phyloP scores from a whole-genome alignment of 2,797 vertebrate species.

The Falco biarmicus region DNA sequence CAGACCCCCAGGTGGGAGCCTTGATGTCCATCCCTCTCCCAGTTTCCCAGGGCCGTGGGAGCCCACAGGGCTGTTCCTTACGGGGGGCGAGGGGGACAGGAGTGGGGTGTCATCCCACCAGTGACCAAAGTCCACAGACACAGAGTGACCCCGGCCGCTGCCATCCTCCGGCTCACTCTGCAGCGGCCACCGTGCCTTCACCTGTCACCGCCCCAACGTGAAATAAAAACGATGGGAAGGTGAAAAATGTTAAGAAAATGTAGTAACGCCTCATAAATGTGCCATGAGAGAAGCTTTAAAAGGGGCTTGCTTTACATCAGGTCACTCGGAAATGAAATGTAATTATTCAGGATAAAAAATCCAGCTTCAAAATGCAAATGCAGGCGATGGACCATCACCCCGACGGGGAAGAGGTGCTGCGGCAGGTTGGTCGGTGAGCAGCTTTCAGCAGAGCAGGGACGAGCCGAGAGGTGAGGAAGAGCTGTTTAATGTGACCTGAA shows the following conservation, averaged over 20 bases:
- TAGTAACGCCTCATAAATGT: neutral
- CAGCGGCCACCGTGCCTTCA: neutral
- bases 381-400: neutral
- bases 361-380: neutral
- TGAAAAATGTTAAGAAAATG: neutral
- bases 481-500: constrained; percentile 33
- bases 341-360: neutral
- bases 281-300: neutral
- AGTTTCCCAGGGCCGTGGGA: neutral
- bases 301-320: neutral
- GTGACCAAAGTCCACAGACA: neutral
- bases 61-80: rapidly evolving
- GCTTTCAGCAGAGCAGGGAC: neutral
- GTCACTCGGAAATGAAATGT: neutral
- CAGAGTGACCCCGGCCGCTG: rapidly evolving
- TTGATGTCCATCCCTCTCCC: neutral
- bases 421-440: neutral
- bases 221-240: neutral
- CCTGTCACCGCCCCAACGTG: neutral
- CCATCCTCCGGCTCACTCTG: neutral
- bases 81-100: neutral
- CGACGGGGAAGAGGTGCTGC: neutral
- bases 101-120: neutral
- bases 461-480: neutral
- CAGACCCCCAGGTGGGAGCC: neutral